phyloP scores from a whole-genome alignment of 2,888 invertebrate genomes.

The Diogma glabrata region DNA sequence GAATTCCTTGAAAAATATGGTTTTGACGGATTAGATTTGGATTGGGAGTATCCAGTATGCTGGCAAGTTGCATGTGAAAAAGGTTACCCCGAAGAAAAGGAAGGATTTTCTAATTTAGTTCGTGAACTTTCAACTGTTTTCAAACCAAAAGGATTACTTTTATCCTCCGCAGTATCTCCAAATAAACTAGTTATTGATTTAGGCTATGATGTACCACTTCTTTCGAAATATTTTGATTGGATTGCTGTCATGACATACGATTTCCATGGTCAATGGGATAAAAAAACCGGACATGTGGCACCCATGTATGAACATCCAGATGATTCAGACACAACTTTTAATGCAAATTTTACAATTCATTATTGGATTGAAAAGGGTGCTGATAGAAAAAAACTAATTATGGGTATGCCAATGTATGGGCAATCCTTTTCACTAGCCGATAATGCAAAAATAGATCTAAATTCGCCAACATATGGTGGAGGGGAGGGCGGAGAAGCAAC shows the following conservation, averaged over 20 bases:
- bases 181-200: slow-evolving; percentile 72
- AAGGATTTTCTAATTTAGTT: slow-evolving; percentile 63
- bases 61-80: slow-evolving; percentile 82
- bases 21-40: slow-evolving; percentile 85
- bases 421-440: slow-evolving; percentile 76
- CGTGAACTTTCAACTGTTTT: slow-evolving; percentile 62
- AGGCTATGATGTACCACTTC: slow-evolving; percentile 67
- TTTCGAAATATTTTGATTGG: slow-evolving; percentile 75
- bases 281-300: slow-evolving; percentile 79
- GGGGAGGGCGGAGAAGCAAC: slow-evolving; percentile 84
- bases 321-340: slow-evolving; percentile 63
- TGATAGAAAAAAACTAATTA: slow-evolving; percentile 60
- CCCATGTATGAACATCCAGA: slow-evolving; percentile 71
- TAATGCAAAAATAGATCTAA: slow-evolving; percentile 49
- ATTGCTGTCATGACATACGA: slow-evolving; percentile 88
- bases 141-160: slow-evolving; percentile 53
- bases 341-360: slow-evolving; percentile 75
- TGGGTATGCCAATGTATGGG: slow-evolving; percentile 85
- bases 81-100: slow-evolving; percentile 70
- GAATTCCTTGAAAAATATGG: slow-evolving; percentile 67
- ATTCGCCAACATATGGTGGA: slow-evolving; percentile 70
- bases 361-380: slow-evolving; percentile 81
- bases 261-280: slow-evolving; percentile 87
- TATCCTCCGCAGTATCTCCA: slow-evolving; percentile 78
- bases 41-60: slow-evolving; percentile 91